These are phyloP conservation scores for Cotesia vestalis DNA, from an alignment of 1,140 invertebrate genomes.

Conservation along the genomic window DNA sequence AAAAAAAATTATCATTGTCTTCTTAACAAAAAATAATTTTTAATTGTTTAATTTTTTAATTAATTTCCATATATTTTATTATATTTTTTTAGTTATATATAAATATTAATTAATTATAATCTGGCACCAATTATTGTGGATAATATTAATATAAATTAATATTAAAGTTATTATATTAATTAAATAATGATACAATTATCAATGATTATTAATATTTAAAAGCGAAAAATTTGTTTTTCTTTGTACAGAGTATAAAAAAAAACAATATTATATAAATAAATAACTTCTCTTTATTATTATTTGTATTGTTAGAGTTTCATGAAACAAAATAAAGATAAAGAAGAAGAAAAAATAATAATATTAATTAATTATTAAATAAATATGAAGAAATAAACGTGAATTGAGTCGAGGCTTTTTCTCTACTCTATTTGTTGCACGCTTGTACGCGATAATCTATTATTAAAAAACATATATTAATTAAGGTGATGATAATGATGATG, in stretches of 20 bases:
- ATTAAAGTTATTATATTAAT: not conserved
- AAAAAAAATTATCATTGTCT: slow-evolving; percentile 1
- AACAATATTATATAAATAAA: slow-evolving; percentile 13
- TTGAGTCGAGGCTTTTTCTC: slow-evolving; percentile 4
- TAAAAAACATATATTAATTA: not conserved
- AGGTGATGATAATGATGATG: no score
- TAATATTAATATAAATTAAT: not conserved
- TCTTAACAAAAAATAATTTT: not conserved
- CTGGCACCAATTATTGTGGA: slow-evolving; percentile 9
- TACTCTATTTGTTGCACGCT: slow-evolving; percentile 10
- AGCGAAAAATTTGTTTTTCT: slow-evolving; percentile 17
- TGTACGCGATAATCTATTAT: slow-evolving; percentile 3
- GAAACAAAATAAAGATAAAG: not conserved
- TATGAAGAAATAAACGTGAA: slow-evolving; percentile 1
- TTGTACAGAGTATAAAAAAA: slow-evolving; percentile 32
- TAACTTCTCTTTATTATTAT: slow-evolving; percentile 8
- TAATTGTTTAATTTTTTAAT: not conserved
- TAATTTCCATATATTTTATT: not conserved
- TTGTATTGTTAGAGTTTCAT: slow-evolving; percentile 22
- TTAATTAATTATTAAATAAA: not conserved
- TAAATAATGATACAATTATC: slow-evolving; percentile 10
- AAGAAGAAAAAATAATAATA: no score
- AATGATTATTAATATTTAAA: not conserved
- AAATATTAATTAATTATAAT: slow-evolving; percentile 1
- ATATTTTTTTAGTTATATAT: not conserved